Base-by-base conservation (phyloP, 2,888 invertebrate genomes). In the Gortyna flavago region DNA sequence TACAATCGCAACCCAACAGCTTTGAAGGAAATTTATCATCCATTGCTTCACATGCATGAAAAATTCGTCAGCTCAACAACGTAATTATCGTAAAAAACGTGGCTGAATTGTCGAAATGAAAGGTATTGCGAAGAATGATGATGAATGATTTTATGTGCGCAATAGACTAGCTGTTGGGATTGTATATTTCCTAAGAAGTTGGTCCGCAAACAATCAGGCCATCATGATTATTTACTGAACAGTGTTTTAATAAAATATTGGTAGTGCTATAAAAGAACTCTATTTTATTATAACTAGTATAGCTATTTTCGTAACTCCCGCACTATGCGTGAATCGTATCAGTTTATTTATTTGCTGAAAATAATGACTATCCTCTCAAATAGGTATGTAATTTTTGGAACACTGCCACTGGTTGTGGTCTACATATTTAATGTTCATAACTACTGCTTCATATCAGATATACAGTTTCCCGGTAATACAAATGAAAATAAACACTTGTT, bases 381-480 rank as follows among this genome's bases (percentile, higher is more conserved):
- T 83, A 79, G 54, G 80, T 64, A 71, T 80, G 67, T 80, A 74
- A 75, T 84, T 84, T 81, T 84, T 84, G 81, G 81, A 82, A 84
- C 85, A 64, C 32, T 82, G 81, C 85, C 81, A 82, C n/a, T 82
- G 66, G 44, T 41, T 44, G 38, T 70, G 57, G 75, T 84, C 32
- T 84, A 62, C 48, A 80, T 79, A 84, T 84, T 81, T 84, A 67
- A 84, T 81, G 66, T 84, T 84, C 84, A 80, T 80, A 70, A 62
- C 80, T 18, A 70, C 57, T 21, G 74, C 67, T 67, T 11, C 69
- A 66, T 48, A 81, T 41, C 48, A 41, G 74, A 73, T 61, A 41
- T 38, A 66, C 57, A 25, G 62, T 84, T 72, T 79, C 44, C 73
- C 61, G 51, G 54, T 65, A 61, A 61, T 16, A 48, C 32, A 54